Base-by-base conservation (phyloP, 37 sponge, comb jelly and placozoan genomes). In the Lycopodina hypogea region DNA sequence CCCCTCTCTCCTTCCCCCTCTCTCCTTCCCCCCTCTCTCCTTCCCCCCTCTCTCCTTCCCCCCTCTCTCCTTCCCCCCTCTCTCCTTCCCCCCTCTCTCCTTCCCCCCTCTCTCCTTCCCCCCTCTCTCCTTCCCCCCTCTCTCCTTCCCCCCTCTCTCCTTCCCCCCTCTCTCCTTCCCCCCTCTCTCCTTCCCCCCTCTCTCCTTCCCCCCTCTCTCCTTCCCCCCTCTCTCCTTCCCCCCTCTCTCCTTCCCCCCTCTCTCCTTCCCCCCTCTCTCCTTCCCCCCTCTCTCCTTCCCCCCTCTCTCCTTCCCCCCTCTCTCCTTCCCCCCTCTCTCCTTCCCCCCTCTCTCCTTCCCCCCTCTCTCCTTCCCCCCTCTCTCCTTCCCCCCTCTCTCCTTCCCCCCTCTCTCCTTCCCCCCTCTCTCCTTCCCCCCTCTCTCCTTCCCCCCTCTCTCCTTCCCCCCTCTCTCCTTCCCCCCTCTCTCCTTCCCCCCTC, bases 221-320 rank as follows among this genome's bases (percentile, higher is more conserved):
- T 52, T 45, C 42, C 45, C 65, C 22, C 78, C 66, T 64, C 28
- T 41, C 42, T 61, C 58, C 42, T 40, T 29, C 50, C 78, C 50
- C 48, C 66, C 65, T 37, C 78, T 65, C 45, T 33, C 14, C 33
- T 53, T 28, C 17, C 11, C 30, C 18, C 18, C 29, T 8, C 74
- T 35, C 74, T 28, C 34, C 56, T 35, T 19, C 6, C 50, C 28
- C 30, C 42, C 53, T 60, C 28, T 50, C 52, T 51, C 7, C 50
- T 14, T 50, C 72, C 24, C 9, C 72, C 52, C 50, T 29, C 72
- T 17, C 72, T 26, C 53, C 52, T 33, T 50, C 28, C 24, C 24
- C 48, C 9, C 48, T 45, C 48, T 45, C 48, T 45, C 48, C 48
- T 45, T 9, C 9, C 48, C n/a, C n/a, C 48, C 4, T 9, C 48